Evolutionary conservation across 2,888 invertebrate species (phyloP).

Genomic region (Drosophila limbata): DNA sequence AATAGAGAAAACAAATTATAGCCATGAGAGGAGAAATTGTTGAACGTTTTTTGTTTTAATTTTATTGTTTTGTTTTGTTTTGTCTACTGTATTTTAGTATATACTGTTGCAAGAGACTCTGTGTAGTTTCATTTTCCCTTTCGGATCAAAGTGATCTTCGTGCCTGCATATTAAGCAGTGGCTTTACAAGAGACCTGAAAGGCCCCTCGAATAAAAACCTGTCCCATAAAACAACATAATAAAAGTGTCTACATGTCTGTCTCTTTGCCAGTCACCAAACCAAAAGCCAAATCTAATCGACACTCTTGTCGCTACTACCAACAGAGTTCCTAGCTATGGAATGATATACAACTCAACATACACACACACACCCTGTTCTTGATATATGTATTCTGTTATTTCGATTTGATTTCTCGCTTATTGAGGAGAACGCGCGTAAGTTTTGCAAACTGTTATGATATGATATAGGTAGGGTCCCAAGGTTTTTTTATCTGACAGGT

Average conservation of each 20-base stretch:
- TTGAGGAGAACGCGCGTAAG: slow-evolving; percentile 34
- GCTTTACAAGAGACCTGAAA: slow-evolving; percentile 28
- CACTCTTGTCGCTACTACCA: slow-evolving; percentile 36
- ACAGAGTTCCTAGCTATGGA: slow-evolving; percentile 29
- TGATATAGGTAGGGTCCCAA: slow-evolving; percentile 36
- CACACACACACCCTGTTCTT: slow-evolving; percentile 30
- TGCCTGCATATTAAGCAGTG: slow-evolving; percentile 60
- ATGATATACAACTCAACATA: slow-evolving; percentile 43
- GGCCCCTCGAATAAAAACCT: slow-evolving; percentile 49
- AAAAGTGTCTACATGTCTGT: slow-evolving; percentile 63
- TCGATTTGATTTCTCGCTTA: slow-evolving; percentile 49
- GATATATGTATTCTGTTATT: slow-evolving; percentile 43
- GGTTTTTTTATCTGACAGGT: slow-evolving; percentile 41
- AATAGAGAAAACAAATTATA: slow-evolving; percentile 37
- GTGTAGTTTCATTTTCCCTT: slow-evolving; percentile 44
- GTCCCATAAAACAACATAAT: slow-evolving; percentile 65
- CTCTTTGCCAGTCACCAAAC: slow-evolving; percentile 38
- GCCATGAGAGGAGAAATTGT: slow-evolving; percentile 39
- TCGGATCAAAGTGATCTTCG: slow-evolving; percentile 43
- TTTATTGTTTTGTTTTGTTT: background rate
- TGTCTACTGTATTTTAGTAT: background rate
- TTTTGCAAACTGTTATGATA: slow-evolving; percentile 46
- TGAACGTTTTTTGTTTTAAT: slow-evolving; percentile 3
- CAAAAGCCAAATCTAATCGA: slow-evolving; percentile 57
- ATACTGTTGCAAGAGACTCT: slow-evolving; percentile 1